Base-by-base conservation (phyloP, 2,888 invertebrate species). In the Tortrix viridana region DNA sequence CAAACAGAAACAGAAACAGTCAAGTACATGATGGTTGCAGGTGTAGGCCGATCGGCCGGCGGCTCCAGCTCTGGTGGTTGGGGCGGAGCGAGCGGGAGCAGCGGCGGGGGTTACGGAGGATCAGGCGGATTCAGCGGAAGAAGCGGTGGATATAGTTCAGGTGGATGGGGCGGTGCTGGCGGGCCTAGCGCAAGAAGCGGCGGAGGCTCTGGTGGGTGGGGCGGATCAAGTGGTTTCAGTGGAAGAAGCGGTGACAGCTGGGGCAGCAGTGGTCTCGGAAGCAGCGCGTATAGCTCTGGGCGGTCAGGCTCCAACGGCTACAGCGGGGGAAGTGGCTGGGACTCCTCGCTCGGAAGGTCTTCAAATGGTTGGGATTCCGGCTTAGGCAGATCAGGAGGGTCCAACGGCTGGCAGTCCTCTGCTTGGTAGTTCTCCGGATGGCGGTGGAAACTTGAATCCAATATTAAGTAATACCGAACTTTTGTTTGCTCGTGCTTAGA, bases 331-430 rank as follows among this genome's bases (percentile, higher is more conserved):
- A 43, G 43, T 7, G 60, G 61, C 7, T 61, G 61, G 61, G 61
- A 49, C 48, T 60, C 60, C 20, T 50, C 58, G 18, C 23, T 50
- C 12, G 58, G 58, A 5, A 41, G 58, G 22, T 59, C 58, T 23
- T 58, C 58, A n/a, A 48, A 47, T 5, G 57, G 58, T 1, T 58
- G 58, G 58, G 32, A 50, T 26, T 58, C 58, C 1, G 60, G 60
- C 0, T 44, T 44, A 14, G 61, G 61, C 22, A 32, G 55, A 7
- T 49, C 62, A 19, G 50, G 50, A 3, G 50, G 62, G 1, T 52
- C 59, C 4, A 43, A 60, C 41, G 69, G 67, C 19, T 71, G 76
- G 73, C 69, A 75, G 53, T 70, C 71, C 9, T 67, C 71, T 0
- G 56, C 57, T 38, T 73, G 67, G 69, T 74, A 65, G 52, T n/a